Conservation (phyloP, 2,113 vertebrate species). For the Telmatochromis brachygnathus region DNA sequence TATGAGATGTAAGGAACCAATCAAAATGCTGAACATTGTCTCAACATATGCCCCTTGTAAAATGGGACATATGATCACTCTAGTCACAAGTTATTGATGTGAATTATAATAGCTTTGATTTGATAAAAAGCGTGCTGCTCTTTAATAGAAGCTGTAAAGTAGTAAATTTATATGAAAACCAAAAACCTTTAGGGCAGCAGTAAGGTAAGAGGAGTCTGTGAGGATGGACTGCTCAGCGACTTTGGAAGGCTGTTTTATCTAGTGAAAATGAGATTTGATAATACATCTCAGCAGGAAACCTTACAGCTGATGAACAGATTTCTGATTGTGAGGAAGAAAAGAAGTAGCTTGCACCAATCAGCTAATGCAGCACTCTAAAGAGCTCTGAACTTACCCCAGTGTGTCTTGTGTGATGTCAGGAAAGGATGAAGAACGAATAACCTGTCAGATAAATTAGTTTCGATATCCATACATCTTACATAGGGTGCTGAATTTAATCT, state of each 20-base stretch:
- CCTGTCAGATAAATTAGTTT: not conserved
- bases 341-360: not conserved
- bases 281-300: not conserved
- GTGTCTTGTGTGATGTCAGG: not conserved
- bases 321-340: not conserved
- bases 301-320: not conserved
- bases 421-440: not conserved
- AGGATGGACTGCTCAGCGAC: not conserved
- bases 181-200: not conserved
- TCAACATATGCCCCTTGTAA: not conserved
- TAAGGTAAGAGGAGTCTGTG: not conserved
- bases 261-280: not conserved
- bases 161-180: not conserved
- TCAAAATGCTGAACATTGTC: not conserved
- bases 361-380: not conserved
- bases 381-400: not conserved
- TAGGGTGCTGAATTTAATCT: not conserved
- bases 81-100: not conserved
- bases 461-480: not conserved
- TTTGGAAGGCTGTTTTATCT: not conserved
- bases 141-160: not conserved
- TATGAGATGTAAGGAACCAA: not conserved
- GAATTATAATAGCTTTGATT: not conserved
- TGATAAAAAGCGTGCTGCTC: not conserved
- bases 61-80: not conserved